Conservation (phyloP, 2,113 vertebrate genomes). For the Oncorhynchus tshawytscha region DNA sequence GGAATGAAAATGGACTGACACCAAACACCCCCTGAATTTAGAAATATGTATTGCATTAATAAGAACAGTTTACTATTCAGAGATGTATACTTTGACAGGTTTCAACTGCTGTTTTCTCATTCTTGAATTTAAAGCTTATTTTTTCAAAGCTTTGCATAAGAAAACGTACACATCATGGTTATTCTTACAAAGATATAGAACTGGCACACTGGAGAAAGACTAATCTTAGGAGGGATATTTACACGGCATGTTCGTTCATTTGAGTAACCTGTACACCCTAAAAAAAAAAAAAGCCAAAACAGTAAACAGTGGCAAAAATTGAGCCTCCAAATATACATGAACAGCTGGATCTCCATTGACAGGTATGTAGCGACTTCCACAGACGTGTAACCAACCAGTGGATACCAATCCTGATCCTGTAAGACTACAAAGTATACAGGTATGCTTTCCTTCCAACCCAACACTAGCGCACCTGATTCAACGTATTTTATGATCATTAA, state of each 20-base stretch:
- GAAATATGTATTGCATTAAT: background rate
- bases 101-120: background rate
- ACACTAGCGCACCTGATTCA: no score
- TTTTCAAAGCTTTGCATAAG: background rate
- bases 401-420: no score
- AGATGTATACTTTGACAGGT: background rate
- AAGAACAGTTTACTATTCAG: background rate
- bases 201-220: no score
- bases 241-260: background rate
- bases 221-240: no score
- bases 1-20: no score
- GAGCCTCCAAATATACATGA: background rate
- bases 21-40: background rate
- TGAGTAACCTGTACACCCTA: background rate
- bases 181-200: constrained; percentile 1
- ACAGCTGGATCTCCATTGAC: background rate
- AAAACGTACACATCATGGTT: constrained; percentile 2
- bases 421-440: no score
- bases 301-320: background rate
- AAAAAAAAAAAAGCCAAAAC: background rate
- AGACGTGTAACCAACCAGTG: no score
- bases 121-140: background rate
- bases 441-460: no score
- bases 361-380: background rate
- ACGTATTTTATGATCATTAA: no score